These are phyloP conservation scores for Cynocephalus volans DNA, from an alignment of 2,113 vertebrate genomes.

Conservation along the genomic window DNA sequence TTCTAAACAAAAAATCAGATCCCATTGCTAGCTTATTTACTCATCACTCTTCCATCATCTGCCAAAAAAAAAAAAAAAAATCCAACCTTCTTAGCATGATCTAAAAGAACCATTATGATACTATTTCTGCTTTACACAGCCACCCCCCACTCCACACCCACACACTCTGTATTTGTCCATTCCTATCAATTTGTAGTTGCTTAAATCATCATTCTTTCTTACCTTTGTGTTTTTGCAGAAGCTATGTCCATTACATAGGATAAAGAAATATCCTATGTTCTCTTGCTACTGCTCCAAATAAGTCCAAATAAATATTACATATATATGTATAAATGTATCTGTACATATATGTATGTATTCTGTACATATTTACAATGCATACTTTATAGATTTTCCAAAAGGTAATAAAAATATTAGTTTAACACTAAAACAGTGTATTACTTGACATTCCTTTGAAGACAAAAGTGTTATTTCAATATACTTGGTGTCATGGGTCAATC, in stretches of 20 bases:
- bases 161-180: background rate
- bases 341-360: background rate
- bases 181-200: background rate
- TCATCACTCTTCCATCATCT: background rate
- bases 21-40: conserved; percentile 5
- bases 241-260: background rate
- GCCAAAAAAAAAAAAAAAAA: background rate
- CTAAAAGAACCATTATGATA: background rate
- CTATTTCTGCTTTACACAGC: background rate
- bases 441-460: background rate
- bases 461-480: conserved; percentile 7
- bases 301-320: background rate
- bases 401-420: conserved; percentile 6
- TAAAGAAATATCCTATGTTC: background rate
- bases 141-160: background rate
- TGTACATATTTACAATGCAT: background rate
- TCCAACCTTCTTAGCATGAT: background rate
- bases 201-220: background rate
- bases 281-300: background rate
- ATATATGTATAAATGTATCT: too few species aligned
- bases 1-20: conserved; percentile 31
- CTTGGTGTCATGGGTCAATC: background rate
- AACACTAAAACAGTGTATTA: background rate
- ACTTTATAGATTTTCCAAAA: background rate
- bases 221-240: conserved; percentile 56